Evolutionary conservation across 2,113 vertebrate genomes (phyloP).

Genomic region (Pedetes capensis): DNA sequence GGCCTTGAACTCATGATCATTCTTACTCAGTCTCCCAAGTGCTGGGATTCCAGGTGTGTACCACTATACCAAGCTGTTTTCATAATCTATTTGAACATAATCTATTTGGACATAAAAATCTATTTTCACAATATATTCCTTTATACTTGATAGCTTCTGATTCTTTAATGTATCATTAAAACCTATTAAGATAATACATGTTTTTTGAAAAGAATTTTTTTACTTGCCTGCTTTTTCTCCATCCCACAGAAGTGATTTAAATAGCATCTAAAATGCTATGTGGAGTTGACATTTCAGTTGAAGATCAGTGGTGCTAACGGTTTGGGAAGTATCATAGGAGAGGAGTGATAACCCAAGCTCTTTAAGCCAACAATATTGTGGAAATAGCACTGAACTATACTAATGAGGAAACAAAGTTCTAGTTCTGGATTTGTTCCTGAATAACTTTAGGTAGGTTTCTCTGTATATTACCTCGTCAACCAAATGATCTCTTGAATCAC

Average conservation of each 20-base stretch:
- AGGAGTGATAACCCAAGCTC: not conserved
- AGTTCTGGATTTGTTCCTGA: not conserved
- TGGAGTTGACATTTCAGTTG: conserved; percentile 41
- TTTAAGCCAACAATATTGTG: not conserved
- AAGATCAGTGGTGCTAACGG: not conserved
- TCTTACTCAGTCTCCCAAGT: not conserved
- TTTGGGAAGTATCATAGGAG: not conserved
- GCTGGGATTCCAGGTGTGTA: not conserved
- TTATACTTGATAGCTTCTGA: not conserved
- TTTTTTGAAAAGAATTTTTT: conserved; percentile 11
- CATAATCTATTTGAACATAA: too few relatives aligned
- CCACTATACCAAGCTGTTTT: not conserved
- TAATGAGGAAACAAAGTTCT: not conserved
- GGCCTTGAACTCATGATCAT: not conserved
- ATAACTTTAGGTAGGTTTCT: not conserved
- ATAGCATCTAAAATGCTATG: conserved; percentile 2
- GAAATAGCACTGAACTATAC: not conserved
- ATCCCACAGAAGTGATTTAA: conserved; percentile 43
- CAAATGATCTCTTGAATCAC: not conserved
- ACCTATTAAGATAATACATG: not conserved
- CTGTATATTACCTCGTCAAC: not conserved
- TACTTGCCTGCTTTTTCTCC: not conserved
- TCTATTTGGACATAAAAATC: not conserved
- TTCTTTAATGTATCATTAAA: not conserved
- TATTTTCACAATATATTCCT: not conserved